A percentile compares a stretch with the other conserved stretches of the same genome.
Evolutionary conservation across 2,113 vertebrate genomes (phyloP).

Genomic region (Sebastes schlegelii): DNA sequence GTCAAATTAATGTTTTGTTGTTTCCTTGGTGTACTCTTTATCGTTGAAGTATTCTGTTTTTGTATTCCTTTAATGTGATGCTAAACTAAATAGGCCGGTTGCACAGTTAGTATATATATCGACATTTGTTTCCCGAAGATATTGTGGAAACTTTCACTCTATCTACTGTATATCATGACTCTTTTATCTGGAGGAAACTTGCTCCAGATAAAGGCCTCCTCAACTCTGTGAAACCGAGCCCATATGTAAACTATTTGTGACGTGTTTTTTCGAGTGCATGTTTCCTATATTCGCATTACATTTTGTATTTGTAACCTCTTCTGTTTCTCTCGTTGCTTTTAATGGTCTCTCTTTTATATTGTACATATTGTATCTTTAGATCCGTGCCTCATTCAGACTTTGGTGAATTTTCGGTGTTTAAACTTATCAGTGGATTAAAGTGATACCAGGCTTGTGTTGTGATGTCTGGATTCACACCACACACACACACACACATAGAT

Average conservation of each 20-base stretch:
- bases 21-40: conserved; percentile 56
- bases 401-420: conserved; percentile 66
- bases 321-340: conserved; percentile 22
- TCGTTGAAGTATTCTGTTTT: conserved; percentile 55
- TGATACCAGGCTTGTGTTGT: conserved; percentile 36
- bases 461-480: conserved; percentile 22
- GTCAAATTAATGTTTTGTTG: conserved; percentile 55
- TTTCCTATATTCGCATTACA: conserved; percentile 45
- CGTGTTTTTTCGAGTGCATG: conserved; percentile 67
- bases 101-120: conserved; percentile 31
- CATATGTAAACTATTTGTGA: conserved; percentile 45
- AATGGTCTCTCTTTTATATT: conserved; percentile 51
- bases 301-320: conserved; percentile 40
- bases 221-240: conserved; percentile 8
- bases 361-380: conserved; percentile 57
- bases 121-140: conserved; percentile 31
- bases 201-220: conserved; percentile 3
- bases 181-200: conserved; percentile 16
- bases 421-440: conserved; percentile 71
- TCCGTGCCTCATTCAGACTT: conserved; percentile 64
- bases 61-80: conserved; percentile 52
- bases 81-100: conserved; percentile 29
- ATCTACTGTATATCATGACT: conserved; percentile 39
- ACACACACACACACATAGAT: conserved; percentile 13
- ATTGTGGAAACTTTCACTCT: conserved; percentile 13